phyloP scores from a whole-genome alignment of 2,888 invertebrate species.

The Acholoe squamosa region DNA sequence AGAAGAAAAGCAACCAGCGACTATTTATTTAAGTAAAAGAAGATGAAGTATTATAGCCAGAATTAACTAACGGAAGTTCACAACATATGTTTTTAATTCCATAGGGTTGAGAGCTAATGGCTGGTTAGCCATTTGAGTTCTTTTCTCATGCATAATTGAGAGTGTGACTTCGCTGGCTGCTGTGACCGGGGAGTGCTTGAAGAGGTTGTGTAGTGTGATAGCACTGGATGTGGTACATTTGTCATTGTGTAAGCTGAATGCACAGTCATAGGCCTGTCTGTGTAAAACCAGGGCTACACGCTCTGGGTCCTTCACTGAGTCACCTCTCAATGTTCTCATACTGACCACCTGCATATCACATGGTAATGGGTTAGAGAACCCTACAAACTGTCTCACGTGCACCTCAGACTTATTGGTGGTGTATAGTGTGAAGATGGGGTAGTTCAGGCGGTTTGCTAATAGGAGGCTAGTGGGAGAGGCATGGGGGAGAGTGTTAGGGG shows the following conservation, averaged over 20 bases:
- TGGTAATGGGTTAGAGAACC: slow-evolving; percentile 80
- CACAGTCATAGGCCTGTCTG: slow-evolving; percentile 86
- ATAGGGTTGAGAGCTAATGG: slow-evolving; percentile 62
- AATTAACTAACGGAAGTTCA: slow-evolving; percentile 52
- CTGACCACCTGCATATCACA: slow-evolving; percentile 84
- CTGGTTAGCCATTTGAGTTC: neutral
- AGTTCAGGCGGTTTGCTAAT: slow-evolving; percentile 86
- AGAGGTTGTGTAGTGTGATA: slow-evolving; percentile 5
- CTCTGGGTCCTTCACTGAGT: slow-evolving; percentile 66
- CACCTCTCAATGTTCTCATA: slow-evolving; percentile 79
- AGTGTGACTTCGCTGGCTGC: slow-evolving; percentile 54
- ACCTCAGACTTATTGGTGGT: slow-evolving; percentile 64
- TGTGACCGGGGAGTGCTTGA: slow-evolving; percentile 29
- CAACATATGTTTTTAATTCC: slow-evolving; percentile 66
- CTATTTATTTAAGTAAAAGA: too few species aligned
- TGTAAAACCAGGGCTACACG: slow-evolving; percentile 87
- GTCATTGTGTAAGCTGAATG: slow-evolving; percentile 71
- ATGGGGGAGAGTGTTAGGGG: neutral
- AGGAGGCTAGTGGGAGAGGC: slow-evolving; percentile 87
- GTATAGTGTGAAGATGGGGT: slow-evolving; percentile 84
- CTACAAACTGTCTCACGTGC: slow-evolving; percentile 67
- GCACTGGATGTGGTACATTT: neutral
- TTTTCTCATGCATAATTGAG: slow-evolving; percentile 65
- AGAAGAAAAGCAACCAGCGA: too few species aligned
- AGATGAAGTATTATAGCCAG: neutral